A percentile compares a stretch with the other conserved stretches of the same genome.
Conservation (phyloP, 2,113 vertebrate species). For the Gymnorhina tibicen region DNA sequence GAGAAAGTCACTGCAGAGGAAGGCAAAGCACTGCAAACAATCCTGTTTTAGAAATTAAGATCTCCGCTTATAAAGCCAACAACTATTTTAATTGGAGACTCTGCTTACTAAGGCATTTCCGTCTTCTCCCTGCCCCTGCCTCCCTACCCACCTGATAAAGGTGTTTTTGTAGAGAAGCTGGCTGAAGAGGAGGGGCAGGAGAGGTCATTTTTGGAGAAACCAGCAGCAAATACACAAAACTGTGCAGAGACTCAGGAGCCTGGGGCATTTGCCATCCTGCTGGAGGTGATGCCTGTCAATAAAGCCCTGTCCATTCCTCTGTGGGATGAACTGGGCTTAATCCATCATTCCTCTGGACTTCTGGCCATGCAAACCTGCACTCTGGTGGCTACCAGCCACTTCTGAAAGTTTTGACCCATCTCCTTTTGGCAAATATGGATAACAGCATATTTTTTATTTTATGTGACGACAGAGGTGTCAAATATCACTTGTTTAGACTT, state of each 20-base stretch:
- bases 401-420: not conserved
- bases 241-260: not conserved
- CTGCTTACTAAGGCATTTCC: not conserved
- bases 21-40: not conserved
- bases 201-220: not conserved
- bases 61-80: not conserved
- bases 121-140: not conserved
- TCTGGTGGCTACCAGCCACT: not conserved
- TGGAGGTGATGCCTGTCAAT: not conserved
- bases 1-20: not conserved
- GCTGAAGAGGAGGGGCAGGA: not conserved
- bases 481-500: not conserved
- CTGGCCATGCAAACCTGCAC: not conserved
- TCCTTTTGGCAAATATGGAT: not conserved
- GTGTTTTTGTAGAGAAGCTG: not conserved
- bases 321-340: not conserved
- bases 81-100: not conserved
- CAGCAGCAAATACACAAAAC: not conserved
- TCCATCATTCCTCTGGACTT: not conserved
- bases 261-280: not conserved
- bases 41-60: not conserved
- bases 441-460: not conserved
- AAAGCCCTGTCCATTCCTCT: fast-evolving
- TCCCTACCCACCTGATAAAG: not conserved
- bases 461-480: not conserved